Percentiles rank a stretch among this genome's conserved stretches.
These are phyloP conservation scores for Drosophila varians DNA, from an alignment of 1,140 invertebrate genomes.

Conservation along the genomic window DNA sequence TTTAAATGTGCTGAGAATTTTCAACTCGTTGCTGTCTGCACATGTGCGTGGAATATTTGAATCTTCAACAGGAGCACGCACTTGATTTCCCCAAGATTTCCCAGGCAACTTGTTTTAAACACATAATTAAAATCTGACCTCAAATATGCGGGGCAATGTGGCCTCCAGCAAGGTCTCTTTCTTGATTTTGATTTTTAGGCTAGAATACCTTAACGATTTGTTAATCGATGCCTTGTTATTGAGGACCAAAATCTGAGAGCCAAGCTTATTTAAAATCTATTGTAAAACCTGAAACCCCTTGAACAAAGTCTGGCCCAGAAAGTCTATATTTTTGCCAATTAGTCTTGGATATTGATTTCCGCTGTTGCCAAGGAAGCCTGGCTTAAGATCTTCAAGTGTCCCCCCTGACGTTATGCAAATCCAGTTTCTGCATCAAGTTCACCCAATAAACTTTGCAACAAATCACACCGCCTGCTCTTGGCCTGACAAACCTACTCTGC, in stretches of 20 bases:
- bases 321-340: not conserved
- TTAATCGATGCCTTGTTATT: no score
- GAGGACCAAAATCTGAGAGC: no score
- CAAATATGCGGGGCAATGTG: no score
- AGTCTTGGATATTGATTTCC: slow-evolving; percentile 11
- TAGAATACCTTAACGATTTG: no score
- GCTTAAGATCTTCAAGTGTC: slow-evolving; percentile 2
- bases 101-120: slow-evolving; percentile 17
- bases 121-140: slow-evolving; percentile 35
- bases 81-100: slow-evolving; percentile 45
- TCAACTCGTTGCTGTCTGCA: slow-evolving; percentile 6
- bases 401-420: slow-evolving; percentile 44
- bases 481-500: slow-evolving; percentile 21
- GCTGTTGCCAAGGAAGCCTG: not conserved
- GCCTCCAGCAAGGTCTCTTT: no score
- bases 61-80: slow-evolving; percentile 36
- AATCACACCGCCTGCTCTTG: slow-evolving; percentile 46
- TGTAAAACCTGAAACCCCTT: no score
- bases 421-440: slow-evolving; percentile 69
- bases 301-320: no score
- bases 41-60: slow-evolving; percentile 46
- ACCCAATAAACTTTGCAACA: slow-evolving; percentile 71
- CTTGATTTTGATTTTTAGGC: no score
- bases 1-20: slow-evolving; percentile 70
- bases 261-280: no score